These are phyloP conservation scores for Geothlypis trichas DNA, from an alignment of 2,113 vertebrate species.

Conservation along the genomic window DNA sequence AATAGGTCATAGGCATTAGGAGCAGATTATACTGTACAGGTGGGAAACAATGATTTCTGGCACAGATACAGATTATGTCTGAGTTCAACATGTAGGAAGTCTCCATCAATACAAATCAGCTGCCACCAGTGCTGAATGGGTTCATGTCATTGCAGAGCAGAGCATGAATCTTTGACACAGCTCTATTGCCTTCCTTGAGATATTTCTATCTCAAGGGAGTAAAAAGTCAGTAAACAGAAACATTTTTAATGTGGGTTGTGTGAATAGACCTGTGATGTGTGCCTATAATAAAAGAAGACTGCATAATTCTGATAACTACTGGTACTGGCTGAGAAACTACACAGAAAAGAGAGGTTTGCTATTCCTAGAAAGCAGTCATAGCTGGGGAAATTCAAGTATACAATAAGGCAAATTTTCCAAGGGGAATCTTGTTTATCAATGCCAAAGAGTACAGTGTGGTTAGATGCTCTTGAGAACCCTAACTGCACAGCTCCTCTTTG, in stretches of 20 bases:
- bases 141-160: not conserved
- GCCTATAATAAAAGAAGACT: not conserved
- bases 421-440: not conserved
- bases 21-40: constrained; percentile 40
- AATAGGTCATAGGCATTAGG: constrained; percentile 6
- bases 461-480: not conserved
- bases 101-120: not conserved
- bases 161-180: not conserved
- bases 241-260: not conserved
- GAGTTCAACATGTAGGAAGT: not conserved
- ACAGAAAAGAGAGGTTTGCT: not conserved
- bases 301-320: not conserved
- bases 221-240: constrained; percentile 7
- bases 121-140: not conserved
- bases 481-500: not conserved
- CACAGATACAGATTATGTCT: not conserved
- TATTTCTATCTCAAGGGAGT: not conserved
- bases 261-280: not conserved
- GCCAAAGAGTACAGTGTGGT: not conserved
- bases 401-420: not conserved
- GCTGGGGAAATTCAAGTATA: not conserved
- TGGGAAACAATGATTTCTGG: constrained; percentile 31
- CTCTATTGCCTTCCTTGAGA: not conserved
- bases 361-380: not conserved
- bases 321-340: not conserved